Base-by-base conservation (phyloP, 1,140 invertebrate species). In the Heliconius hewitsoni region DNA sequence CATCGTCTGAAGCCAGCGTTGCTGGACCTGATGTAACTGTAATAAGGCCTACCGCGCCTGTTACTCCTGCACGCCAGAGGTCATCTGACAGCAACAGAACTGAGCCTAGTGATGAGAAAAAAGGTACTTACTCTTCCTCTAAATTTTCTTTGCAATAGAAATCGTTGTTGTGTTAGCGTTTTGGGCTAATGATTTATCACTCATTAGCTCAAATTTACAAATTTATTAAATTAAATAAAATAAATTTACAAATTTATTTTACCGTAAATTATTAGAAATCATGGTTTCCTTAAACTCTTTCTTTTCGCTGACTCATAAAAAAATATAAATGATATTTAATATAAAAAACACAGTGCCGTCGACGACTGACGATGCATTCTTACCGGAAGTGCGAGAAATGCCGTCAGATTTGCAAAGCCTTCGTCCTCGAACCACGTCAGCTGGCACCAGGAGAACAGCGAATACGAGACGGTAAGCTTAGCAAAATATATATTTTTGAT, bases 301-400 rank as follows among this genome's bases (percentile, higher is more conserved):
- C 42, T 46, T 16, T 13, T 46, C 42, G 42, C 42, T 46, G 1
- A 18, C 18, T 52, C 6, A 52, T 18, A 52, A 18, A n/a, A 9
- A 66, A 5, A 30, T 66, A 11, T 13, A 27, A 66, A 30, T 30
- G 3, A 66, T 30, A 66, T 27, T 66, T 66, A 27, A 30, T 18
- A 66, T 66, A 9, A 8, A 66, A 66, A 60, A 46, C 8, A 9
- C 80, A 91, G 91, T 90, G 55, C 85, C 89, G 60, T 96, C 95
- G 6, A 94, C 95, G 52, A 95, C 93, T 0, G 95, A 96, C 39
- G 95, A 95, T 74, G 90, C 93, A 5, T 94, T 95, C 82, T 78
- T 94, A 27, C 89, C 93, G 0, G 93, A 94, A 88, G 87, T 90
- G 34, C 89, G 86, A 5, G 92, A 93, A 71, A 81, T 85, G 37